These are phyloP conservation scores for Dioctria linearis DNA, from an alignment of 2,888 invertebrate species.

Conservation along the genomic window DNA sequence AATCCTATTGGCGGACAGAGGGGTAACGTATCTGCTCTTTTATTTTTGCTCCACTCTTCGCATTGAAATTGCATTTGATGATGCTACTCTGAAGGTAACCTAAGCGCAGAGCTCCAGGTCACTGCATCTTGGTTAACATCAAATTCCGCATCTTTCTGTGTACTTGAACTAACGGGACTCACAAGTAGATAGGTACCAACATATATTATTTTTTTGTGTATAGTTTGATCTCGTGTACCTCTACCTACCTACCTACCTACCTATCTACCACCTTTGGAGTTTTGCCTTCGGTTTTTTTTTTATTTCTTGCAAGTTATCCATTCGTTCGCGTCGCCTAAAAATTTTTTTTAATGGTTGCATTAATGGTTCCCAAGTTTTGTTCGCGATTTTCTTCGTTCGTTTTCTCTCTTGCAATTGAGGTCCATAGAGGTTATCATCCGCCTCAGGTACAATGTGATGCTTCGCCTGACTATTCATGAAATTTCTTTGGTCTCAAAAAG, in stretches of 20 bases:
- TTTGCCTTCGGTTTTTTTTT: not conserved
- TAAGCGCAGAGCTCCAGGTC: conserved; percentile 41
- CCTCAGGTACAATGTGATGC: conserved; percentile 16
- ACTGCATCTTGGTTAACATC: conserved; percentile 45
- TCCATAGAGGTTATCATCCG: conserved; percentile 49
- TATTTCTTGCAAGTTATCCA: not conserved
- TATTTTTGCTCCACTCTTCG: conserved; percentile 2
- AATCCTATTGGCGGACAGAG: not conserved
- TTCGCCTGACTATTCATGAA: conserved; percentile 31
- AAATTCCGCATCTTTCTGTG: conserved; percentile 42
- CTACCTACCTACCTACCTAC: not conserved
- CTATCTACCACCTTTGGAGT: not conserved
- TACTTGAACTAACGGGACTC: conserved; percentile 45
- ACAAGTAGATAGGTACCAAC: conserved; percentile 24
- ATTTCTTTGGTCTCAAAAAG: conserved; percentile 18
- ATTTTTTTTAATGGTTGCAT: conserved; percentile 8
- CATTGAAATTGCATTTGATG: conserved; percentile 28
- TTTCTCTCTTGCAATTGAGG: conserved; percentile 30
- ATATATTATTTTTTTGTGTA: conserved; percentile 2
- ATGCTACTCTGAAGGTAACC: not conserved
- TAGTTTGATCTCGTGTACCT: not conserved
- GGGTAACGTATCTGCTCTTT: not conserved
- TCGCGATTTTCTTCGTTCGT: conserved; percentile 34
- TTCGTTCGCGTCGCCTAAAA: conserved; percentile 32
- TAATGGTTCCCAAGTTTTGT: conserved; percentile 36